Conservation (phyloP, 2,797 vertebrate species). For the Thamnophis elegans region DNA sequence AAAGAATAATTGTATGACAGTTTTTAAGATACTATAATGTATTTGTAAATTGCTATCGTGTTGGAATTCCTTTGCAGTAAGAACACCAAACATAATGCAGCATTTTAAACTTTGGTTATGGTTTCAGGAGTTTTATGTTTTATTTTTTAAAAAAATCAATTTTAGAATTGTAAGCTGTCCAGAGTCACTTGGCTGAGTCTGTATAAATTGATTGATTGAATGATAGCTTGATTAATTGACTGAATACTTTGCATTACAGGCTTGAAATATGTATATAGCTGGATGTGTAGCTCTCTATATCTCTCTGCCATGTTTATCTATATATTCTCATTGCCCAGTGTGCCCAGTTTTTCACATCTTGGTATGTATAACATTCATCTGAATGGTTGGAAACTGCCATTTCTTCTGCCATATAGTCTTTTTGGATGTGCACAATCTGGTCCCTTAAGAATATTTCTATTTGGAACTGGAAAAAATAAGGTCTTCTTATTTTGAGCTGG, state of each 20-base stretch:
- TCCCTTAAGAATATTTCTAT: neutral
- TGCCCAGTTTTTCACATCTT: neutral
- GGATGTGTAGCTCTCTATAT: neutral
- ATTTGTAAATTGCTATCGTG: neutral
- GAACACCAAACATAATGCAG: neutral
- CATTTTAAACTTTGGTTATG: neutral
- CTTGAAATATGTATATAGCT: neutral
- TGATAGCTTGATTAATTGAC: neutral
- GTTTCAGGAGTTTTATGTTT: neutral
- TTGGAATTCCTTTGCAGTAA: neutral
- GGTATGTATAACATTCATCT: neutral
- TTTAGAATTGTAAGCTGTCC: neutral
- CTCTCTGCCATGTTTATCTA: neutral
- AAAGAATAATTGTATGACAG: neutral
- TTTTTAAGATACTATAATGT: neutral
- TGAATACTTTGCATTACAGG: neutral
- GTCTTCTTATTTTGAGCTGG: neutral
- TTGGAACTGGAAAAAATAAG: neutral
- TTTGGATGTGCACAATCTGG: neutral
- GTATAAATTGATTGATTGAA: neutral
- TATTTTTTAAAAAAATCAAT: neutral
- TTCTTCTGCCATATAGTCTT: neutral
- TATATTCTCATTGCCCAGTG: neutral
- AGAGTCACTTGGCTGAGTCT: neutral
- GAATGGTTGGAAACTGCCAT: neutral